phyloP scores from a whole-genome alignment of 2,113 vertebrate species.

The Climacteris rufus region DNA sequence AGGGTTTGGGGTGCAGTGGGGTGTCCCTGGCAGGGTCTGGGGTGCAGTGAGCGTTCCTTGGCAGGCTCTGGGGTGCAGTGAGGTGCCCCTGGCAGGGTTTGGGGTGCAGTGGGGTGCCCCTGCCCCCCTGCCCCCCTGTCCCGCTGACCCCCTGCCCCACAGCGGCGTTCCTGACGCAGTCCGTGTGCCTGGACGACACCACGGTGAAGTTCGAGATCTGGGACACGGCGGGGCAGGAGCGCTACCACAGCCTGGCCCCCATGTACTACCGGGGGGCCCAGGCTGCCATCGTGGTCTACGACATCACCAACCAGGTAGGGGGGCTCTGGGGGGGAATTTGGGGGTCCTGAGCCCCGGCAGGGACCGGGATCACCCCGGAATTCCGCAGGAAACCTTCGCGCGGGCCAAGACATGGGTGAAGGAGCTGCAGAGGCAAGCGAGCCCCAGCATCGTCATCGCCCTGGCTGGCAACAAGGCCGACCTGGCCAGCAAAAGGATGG shows the following conservation, averaged over 20 bases:
- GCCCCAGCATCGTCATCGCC: constrained; percentile 79
- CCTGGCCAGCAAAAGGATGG: constrained; percentile 78
- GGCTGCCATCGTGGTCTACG: constrained; percentile 81
- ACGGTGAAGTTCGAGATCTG: constrained; percentile 84
- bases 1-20: neutral
- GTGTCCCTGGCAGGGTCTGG: too few species aligned
- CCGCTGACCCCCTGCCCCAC: neutral
- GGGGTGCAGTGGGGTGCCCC: too few species aligned
- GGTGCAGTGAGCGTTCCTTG: neutral
- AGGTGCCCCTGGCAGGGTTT: too few species aligned
- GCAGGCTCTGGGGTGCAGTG: neutral
- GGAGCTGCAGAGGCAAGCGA: constrained; percentile 79
- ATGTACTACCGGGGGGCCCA: constrained; percentile 82
- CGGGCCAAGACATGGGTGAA: constrained; percentile 82
- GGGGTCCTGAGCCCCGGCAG: too few species aligned
- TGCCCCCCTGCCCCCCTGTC: too few species aligned
- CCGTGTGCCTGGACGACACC: constrained; percentile 80
- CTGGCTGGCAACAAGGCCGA: constrained; percentile 79
- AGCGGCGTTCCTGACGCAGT: constrained; percentile 81
- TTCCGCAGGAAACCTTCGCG: constrained; percentile 74
- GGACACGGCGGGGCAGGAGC: constrained; percentile 82
- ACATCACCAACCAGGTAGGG: constrained; percentile 80
- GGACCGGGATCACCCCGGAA: neutral
- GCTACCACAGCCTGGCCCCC: constrained; percentile 82
- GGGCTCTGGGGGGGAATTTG: neutral